These are phyloP conservation scores for Vulpes vulpes DNA, from an alignment of 2,113 vertebrate species.

Conservation along the genomic window DNA sequence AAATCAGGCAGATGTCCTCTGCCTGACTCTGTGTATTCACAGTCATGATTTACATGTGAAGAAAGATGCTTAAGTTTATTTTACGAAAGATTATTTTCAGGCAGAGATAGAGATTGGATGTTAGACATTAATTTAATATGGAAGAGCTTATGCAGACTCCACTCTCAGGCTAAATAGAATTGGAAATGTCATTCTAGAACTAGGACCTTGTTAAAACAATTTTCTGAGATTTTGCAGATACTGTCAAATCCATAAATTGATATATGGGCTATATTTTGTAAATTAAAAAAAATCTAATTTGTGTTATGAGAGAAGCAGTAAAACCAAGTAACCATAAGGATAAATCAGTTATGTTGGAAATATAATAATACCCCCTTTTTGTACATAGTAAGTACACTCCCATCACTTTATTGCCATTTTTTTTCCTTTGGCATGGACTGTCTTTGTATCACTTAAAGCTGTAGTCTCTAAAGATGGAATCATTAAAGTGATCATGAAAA, in stretches of 20 bases:
- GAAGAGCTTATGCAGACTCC: conserved; percentile 19
- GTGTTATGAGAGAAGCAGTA: conserved; percentile 61
- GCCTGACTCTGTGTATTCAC: background rate
- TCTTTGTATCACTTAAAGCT: conserved; percentile 43
- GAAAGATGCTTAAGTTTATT: background rate
- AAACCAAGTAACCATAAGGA: conserved; percentile 26
- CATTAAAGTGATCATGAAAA: background rate
- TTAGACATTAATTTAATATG: conserved; percentile 68
- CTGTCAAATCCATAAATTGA: conserved; percentile 41
- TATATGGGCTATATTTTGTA: conserved; percentile 19
- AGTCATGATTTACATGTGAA: background rate
- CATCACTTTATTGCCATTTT: conserved; percentile 47
- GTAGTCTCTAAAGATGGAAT: conserved; percentile 39
- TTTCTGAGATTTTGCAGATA: conserved; percentile 52
- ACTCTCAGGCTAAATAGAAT: background rate
- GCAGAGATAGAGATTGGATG: background rate
- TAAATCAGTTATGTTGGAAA: conserved; percentile 31
- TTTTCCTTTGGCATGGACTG: conserved; percentile 60
- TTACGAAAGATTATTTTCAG: conserved; percentile 23
- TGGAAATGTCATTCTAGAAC: conserved; percentile 45
- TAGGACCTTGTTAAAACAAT: background rate
- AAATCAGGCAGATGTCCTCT: background rate
- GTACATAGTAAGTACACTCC: background rate
- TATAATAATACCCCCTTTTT: conserved; percentile 41
- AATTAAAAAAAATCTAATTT: conserved; percentile 61